Evolutionary conservation across 2,888 invertebrate species (phyloP).

Genomic region (Campaea margaritaria): DNA sequence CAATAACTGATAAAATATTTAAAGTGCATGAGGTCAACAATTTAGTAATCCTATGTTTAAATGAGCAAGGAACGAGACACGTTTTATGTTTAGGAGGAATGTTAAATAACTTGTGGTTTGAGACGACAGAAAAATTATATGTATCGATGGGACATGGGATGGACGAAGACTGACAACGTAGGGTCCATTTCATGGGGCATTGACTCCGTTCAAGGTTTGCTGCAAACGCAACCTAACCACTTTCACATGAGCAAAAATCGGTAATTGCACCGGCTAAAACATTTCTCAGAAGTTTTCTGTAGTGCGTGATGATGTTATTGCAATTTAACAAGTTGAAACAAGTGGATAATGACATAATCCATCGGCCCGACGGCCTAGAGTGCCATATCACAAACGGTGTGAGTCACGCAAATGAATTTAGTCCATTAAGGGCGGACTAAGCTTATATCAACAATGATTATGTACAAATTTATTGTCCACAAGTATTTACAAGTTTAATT

Average conservation of each 20-base stretch:
- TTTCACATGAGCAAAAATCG: slow-evolving; percentile 39
- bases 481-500: slow-evolving; percentile 24
- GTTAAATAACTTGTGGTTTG: not conserved
- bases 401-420: slow-evolving; percentile 69
- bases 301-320: slow-evolving; percentile 56
- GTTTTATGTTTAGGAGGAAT: not conserved
- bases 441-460: slow-evolving; percentile 45
- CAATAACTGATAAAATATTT: slow-evolving; percentile 15
- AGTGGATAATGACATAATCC: slow-evolving; percentile 75
- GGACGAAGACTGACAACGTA: slow-evolving; percentile 16
- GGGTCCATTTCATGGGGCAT: slow-evolving; percentile 29
- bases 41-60: not conserved
- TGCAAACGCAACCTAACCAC: slow-evolving; percentile 31
- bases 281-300: slow-evolving; percentile 47
- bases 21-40: slow-evolving; percentile 14
- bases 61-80: not conserved
- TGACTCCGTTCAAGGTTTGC: slow-evolving; percentile 40
- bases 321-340: slow-evolving; percentile 64
- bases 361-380: slow-evolving; percentile 54
- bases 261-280: slow-evolving; percentile 48
- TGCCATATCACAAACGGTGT: slow-evolving; percentile 60
- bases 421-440: slow-evolving; percentile 42
- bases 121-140: not conserved
- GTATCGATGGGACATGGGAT: slow-evolving; percentile 12
- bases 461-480: slow-evolving; percentile 37